These are phyloP conservation scores for Macaria notata DNA, from an alignment of 2,888 invertebrate genomes.

Conservation along the genomic window DNA sequence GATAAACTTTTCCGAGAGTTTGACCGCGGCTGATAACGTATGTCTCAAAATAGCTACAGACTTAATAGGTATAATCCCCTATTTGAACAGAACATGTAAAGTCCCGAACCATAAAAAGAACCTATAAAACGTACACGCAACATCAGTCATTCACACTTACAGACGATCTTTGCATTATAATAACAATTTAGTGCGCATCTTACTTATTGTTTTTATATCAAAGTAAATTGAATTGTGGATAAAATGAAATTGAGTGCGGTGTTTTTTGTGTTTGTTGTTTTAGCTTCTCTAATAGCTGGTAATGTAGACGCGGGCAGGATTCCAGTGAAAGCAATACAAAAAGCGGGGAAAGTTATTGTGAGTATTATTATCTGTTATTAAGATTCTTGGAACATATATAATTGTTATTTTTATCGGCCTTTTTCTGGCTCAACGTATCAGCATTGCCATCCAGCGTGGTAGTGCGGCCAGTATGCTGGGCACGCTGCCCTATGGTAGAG, in stretches of 20 bases:
- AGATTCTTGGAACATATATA: background rate
- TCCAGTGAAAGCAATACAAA: constrained; percentile 46
- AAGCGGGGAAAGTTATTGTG: constrained; percentile 47
- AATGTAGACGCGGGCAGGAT: constrained; percentile 48
- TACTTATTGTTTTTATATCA: too few species aligned
- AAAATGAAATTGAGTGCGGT: constrained; percentile 37
- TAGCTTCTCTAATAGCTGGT: constrained; percentile 29
- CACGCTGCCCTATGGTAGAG: too few species aligned
- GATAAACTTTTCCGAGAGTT: too few species aligned
- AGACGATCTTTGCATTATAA: constrained; percentile 22
- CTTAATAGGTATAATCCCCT: constrained; percentile 1
- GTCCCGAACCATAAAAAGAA: constrained; percentile 20
- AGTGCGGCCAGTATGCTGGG: too few species aligned
- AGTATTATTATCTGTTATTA: constrained; percentile 30
- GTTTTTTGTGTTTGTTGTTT: constrained; percentile 25
- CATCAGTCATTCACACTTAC: background rate
- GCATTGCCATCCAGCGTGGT: too few species aligned
- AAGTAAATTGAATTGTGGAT: background rate
- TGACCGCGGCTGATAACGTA: background rate
- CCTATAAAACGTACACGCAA: constrained; percentile 25
- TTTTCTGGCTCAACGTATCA: too few species aligned
- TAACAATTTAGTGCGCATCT: background rate
- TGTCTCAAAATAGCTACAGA: constrained; percentile 21
- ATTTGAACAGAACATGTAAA: constrained; percentile 19
- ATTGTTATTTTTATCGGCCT: too few species aligned